A percentile compares a stretch with the other conserved stretches of the same genome.
Evolutionary conservation across 2,113 vertebrate species (phyloP).

Genomic region (Pteronura brasiliensis): DNA sequence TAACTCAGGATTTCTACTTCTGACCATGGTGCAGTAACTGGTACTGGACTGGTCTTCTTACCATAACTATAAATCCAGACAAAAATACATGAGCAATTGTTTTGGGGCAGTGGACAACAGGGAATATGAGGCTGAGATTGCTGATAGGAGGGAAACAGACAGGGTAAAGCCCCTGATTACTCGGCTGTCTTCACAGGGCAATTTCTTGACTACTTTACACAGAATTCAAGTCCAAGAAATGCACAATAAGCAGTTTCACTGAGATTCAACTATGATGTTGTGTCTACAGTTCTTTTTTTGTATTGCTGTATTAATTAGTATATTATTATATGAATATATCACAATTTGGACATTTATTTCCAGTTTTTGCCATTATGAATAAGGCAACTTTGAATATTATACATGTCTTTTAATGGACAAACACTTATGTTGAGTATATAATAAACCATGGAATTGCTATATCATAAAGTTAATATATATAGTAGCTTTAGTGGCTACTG

Average conservation of each 20-base stretch:
- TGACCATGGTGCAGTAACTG: neutral
- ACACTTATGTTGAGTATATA: neutral
- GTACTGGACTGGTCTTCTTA: neutral
- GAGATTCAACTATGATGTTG: neutral
- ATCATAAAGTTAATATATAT: neutral
- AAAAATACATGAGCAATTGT: neutral
- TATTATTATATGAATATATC: neutral
- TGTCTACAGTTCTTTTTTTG: neutral
- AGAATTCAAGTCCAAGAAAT: neutral
- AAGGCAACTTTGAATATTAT: neutral
- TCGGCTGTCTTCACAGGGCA: neutral
- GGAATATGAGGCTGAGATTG: neutral
- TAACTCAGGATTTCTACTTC: neutral
- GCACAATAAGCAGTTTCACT: neutral
- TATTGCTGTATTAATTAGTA: neutral
- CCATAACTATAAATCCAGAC: neutral
- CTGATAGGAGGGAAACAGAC: neutral
- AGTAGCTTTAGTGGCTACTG: neutral
- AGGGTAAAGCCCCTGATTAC: neutral
- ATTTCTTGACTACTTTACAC: neutral
- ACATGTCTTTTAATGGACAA: neutral
- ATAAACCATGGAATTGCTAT: neutral
- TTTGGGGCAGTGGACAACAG: neutral
- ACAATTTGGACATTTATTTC: neutral
- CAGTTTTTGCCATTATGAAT: neutral